These are phyloP conservation scores for Halictus ligatus DNA, from an alignment of 2,888 invertebrate species.

Conservation along the genomic window DNA sequence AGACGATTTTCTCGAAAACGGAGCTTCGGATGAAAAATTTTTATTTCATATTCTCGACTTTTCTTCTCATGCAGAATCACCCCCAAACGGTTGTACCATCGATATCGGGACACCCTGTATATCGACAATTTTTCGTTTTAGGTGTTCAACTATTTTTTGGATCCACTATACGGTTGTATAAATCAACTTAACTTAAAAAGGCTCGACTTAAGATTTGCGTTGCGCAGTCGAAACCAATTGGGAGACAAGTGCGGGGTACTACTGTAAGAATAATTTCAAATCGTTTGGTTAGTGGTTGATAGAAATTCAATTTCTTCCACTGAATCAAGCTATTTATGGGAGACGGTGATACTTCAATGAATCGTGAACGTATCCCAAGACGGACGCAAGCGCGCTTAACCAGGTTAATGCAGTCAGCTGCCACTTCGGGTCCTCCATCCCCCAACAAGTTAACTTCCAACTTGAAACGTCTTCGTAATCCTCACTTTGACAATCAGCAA, in stretches of 20 bases:
- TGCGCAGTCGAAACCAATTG: neutral
- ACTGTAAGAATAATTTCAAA: neutral
- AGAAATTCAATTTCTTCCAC: neutral
- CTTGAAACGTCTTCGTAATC: conserved; percentile 65
- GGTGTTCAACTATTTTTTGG: too few species aligned
- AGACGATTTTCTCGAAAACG: too few species aligned
- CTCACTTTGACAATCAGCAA: conserved; percentile 72
- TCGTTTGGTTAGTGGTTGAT: neutral
- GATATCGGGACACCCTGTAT: too few species aligned
- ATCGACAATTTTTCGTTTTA: too few species aligned
- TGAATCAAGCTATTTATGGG: neutral
- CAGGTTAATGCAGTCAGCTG: conserved; percentile 69
- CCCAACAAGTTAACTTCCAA: conserved; percentile 69
- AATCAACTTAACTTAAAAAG: too few species aligned
- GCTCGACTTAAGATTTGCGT: neutral
- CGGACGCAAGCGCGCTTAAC: conserved; percentile 63
- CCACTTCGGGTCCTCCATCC: conserved; percentile 62
- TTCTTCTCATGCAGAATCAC: too few species aligned
- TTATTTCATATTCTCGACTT: too few species aligned
- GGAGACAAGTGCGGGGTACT: neutral
- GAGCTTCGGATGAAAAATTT: too few species aligned
- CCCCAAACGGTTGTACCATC: too few species aligned
- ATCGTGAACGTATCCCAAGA: conserved; percentile 57
- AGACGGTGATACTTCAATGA: conserved; percentile 39
- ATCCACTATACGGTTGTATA: too few species aligned